Conservation (phyloP, 2,113 vertebrate species). For the Chaetodon auriga region DNA sequence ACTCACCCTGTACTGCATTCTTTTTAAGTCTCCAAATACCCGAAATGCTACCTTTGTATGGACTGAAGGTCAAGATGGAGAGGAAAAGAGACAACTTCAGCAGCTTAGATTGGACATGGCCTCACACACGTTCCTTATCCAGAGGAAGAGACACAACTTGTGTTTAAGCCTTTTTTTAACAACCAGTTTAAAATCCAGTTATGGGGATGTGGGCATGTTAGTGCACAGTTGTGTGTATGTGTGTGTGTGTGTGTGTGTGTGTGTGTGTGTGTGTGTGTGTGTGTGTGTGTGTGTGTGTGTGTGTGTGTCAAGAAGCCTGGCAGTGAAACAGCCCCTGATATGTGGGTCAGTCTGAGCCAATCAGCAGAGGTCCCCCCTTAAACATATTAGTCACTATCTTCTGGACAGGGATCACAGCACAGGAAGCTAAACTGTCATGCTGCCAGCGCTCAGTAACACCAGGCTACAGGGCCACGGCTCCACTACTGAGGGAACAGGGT, state of each 20-base stretch:
- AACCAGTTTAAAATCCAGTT: not conserved
- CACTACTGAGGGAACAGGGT: not conserved
- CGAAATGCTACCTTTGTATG: too few species aligned
- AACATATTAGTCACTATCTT: conserved; percentile 56
- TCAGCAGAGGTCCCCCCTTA: conserved; percentile 44
- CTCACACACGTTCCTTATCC: too few species aligned
- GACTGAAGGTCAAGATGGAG: too few species aligned
- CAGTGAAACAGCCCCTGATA: conserved; percentile 10
- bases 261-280: not conserved
- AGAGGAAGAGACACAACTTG: not conserved
- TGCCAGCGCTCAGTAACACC: not conserved
- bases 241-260: not conserved
- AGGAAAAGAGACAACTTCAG: not conserved
- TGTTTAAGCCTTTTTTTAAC: too few species aligned
- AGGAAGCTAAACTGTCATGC: not conserved
- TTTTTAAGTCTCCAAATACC: too few species aligned
- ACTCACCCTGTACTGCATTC: too few species aligned
- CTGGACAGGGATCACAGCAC: not conserved
- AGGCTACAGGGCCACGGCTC: not conserved
- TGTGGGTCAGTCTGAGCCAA: conserved; percentile 55
- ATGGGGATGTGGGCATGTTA: not conserved
- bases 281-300: not conserved
- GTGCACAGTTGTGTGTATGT: not conserved
- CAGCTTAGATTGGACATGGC: not conserved
- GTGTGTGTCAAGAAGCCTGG: not conserved